phyloP scores from a whole-genome alignment of 1,140 invertebrate genomes.

The Pogonus chalceus region DNA sequence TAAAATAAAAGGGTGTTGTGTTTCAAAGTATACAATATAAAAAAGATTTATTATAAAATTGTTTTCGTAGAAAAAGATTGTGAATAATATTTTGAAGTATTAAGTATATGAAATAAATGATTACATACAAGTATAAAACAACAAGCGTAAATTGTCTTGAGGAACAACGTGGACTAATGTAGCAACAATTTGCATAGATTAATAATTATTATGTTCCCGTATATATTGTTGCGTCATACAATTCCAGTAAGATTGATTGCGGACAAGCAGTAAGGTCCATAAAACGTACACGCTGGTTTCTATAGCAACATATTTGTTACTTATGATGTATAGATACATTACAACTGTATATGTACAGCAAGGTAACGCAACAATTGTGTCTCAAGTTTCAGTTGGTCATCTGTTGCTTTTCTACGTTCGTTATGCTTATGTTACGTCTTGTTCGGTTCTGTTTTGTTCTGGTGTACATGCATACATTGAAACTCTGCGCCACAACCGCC shows the following conservation, averaged over 20 bases:
- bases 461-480: background rate
- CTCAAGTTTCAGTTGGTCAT: conserved; percentile 1
- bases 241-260: background rate
- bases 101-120: too few species aligned
- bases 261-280: background rate
- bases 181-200: background rate
- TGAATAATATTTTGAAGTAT: too few species aligned
- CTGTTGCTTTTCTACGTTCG: background rate
- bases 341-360: background rate
- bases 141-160: background rate
- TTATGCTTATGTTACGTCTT: too few species aligned
- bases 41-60: too few species aligned
- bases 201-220: conserved; percentile 2
- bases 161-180: background rate
- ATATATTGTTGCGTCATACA: background rate
- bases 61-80: too few species aligned
- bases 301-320: conserved; percentile 5
- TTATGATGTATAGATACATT: conserved; percentile 4
- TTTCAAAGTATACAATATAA: too few species aligned
- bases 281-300: background rate
- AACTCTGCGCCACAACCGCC: background rate
- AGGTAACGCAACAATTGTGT: background rate
- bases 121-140: too few species aligned
- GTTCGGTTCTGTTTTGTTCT: background rate
- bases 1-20: too few species aligned